Evolutionary conservation across 1,140 invertebrate genomes (phyloP).

Genomic region (Centruroides vittatus): DNA sequence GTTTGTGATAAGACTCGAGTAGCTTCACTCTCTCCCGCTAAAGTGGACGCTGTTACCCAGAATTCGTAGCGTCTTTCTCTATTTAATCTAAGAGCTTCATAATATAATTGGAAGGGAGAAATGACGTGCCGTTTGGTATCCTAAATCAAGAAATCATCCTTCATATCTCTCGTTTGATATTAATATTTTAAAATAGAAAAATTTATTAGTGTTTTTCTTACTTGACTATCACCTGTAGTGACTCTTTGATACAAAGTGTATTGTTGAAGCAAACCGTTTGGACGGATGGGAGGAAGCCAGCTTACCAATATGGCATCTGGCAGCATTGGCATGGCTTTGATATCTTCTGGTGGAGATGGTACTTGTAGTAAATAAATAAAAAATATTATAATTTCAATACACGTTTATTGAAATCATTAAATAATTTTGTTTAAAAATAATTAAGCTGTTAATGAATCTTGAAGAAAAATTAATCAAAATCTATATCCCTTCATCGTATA

Average conservation of each 20-base stretch:
- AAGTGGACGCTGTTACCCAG: constrained; percentile 86
- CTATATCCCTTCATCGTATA: too few species aligned
- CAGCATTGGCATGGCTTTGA: constrained; percentile 85
- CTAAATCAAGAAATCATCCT: not conserved
- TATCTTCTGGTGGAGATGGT: constrained; percentile 79
- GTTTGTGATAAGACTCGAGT: constrained; percentile 24
- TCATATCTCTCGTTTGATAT: too few species aligned
- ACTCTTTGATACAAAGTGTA: constrained; percentile 64
- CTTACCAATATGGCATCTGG: constrained; percentile 77
- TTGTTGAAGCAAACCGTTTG: constrained; percentile 85
- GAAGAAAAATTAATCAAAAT: too few species aligned
- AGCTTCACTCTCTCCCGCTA: constrained; percentile 80
- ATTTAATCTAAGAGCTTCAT: constrained; percentile 11
- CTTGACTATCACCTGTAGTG: constrained; percentile 4
- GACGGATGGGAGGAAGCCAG: constrained; percentile 79
- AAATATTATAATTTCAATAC: too few species aligned
- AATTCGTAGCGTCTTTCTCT: constrained; percentile 54
- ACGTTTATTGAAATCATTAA: too few species aligned
- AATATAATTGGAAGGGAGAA: constrained; percentile 10
- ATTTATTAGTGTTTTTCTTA: not conserved
- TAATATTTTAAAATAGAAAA: too few species aligned
- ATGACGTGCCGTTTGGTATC: constrained; percentile 12
- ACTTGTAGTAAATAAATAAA: constrained; percentile 37
- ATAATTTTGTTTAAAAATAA: too few species aligned
- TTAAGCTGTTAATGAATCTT: too few species aligned